phyloP scores from a whole-genome alignment of 2,797 vertebrate species.

The Pipistrellus pipistrellus region DNA sequence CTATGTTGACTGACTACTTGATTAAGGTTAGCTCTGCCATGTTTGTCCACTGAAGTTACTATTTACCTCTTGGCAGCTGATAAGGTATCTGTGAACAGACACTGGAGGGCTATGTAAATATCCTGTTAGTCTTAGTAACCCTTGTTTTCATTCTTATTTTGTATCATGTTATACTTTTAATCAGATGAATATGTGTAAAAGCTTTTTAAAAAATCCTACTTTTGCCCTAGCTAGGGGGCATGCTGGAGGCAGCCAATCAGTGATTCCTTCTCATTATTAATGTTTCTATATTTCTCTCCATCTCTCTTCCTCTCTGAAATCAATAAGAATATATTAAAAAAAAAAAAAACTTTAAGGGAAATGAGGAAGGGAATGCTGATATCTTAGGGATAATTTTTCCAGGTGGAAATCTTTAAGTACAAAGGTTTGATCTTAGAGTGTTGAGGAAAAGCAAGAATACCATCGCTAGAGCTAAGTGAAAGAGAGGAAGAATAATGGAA shows the following conservation, averaged over 20 bases:
- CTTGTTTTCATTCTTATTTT: conserved; percentile 20
- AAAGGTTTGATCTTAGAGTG: conserved; percentile 5
- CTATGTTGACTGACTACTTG: background rate
- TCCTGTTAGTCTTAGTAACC: conserved; percentile 42
- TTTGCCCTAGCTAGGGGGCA: no score
- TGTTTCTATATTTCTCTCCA: background rate
- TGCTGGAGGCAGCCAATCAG: background rate
- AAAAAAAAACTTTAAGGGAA: background rate
- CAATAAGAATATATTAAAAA: no score
- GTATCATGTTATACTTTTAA: conserved; percentile 47
- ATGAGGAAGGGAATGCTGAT: conserved; percentile 6
- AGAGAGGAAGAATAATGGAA: background rate
- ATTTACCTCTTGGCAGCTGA: conserved; percentile 9
- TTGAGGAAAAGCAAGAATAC: background rate
- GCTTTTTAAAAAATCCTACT: background rate
- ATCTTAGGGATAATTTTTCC: conserved; percentile 26
- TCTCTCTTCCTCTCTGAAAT: background rate
- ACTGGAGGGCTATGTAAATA: conserved; percentile 8
- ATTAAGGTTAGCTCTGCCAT: background rate
- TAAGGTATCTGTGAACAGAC: conserved; percentile 33
- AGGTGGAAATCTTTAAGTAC: background rate
- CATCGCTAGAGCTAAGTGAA: background rate
- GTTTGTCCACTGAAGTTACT: conserved; percentile 3
- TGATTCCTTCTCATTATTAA: background rate
- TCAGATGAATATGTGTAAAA: conserved; percentile 6